Evolutionary conservation across 2,888 invertebrate genomes (phyloP).

Genomic region (Chymomyza caudatula): DNA sequence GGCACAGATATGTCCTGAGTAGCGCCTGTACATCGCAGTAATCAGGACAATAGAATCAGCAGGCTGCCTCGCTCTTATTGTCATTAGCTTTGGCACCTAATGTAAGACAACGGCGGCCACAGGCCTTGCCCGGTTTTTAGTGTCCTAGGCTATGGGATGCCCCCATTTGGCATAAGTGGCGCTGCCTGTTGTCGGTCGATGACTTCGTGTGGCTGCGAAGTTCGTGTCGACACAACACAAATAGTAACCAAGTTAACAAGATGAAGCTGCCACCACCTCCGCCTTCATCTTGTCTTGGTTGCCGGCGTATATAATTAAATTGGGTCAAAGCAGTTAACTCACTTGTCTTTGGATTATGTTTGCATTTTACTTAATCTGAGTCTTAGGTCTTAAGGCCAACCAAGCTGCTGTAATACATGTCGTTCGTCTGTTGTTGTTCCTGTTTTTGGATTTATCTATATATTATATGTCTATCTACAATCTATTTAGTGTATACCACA

Average conservation of each 20-base stretch:
- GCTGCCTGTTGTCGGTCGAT: too few species aligned
- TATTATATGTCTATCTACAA: neutral
- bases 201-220: neutral
- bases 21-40: constrained; percentile 11
- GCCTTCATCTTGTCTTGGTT: neutral
- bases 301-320: constrained; percentile 58
- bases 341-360: constrained; percentile 67
- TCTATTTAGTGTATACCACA: neutral
- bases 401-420: neutral
- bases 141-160: neutral
- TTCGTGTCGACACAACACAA: constrained; percentile 42
- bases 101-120: constrained; percentile 3
- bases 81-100: constrained; percentile 49
- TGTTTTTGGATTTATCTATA: neutral
- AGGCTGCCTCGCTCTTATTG: constrained; percentile 17
- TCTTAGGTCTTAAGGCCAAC: constrained; percentile 12
- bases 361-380: constrained; percentile 61
- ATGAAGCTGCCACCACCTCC: neutral
- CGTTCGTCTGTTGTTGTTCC: too few species aligned
- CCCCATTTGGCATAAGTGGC: too few species aligned
- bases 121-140: neutral
- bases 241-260: constrained; percentile 31
- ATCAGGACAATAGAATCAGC: constrained; percentile 42
- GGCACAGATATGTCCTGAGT: neutral
- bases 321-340: constrained; percentile 68